Conservation (phyloP, 2,888 invertebrate species). For the Gortyna flavago region DNA sequence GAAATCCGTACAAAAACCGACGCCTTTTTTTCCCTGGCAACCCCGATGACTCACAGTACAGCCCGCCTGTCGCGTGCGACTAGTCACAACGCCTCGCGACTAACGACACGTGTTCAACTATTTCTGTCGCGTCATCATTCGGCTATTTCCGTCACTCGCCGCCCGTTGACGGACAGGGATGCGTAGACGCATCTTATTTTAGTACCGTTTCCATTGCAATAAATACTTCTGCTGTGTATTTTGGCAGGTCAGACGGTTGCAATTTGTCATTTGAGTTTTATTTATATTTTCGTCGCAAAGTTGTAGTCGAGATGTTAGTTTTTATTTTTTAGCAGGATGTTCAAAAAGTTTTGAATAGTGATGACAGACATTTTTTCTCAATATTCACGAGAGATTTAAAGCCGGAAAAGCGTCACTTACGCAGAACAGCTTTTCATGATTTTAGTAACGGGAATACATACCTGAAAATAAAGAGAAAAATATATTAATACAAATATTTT, state of each 20-base stretch:
- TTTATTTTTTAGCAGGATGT: slow-evolving; percentile 25
- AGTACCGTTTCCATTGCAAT: slow-evolving; percentile 58
- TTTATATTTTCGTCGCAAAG: slow-evolving; percentile 41
- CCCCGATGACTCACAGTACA: slow-evolving; percentile 52
- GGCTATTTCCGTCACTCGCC: slow-evolving; percentile 64
- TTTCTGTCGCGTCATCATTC: slow-evolving; percentile 63
- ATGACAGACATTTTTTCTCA: background rate
- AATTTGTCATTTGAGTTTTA: slow-evolving; percentile 55
- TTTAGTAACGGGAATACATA: slow-evolving; percentile 27
- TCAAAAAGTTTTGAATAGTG: background rate
- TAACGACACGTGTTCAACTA: slow-evolving; percentile 56
- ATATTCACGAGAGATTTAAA: background rate
- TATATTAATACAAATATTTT: slow-evolving; percentile 12
- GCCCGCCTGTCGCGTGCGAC: slow-evolving; percentile 44
- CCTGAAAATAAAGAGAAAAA: slow-evolving; percentile 42
- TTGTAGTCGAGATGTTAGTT: slow-evolving; percentile 17
- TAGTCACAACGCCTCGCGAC: slow-evolving; percentile 53
- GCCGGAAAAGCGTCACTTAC: slow-evolving; percentile 18
- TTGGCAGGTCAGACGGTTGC: slow-evolving; percentile 53
- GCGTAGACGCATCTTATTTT: slow-evolving; percentile 63
- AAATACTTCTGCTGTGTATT: slow-evolving; percentile 52
- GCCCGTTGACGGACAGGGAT: slow-evolving; percentile 63
- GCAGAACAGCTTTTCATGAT: background rate
- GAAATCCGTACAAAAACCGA: background rate
- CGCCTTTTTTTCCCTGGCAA: slow-evolving; percentile 14